Evolutionary conservation across 1,140 invertebrate genomes (phyloP).

Genomic region (Amphibalanus amphitrite): DNA sequence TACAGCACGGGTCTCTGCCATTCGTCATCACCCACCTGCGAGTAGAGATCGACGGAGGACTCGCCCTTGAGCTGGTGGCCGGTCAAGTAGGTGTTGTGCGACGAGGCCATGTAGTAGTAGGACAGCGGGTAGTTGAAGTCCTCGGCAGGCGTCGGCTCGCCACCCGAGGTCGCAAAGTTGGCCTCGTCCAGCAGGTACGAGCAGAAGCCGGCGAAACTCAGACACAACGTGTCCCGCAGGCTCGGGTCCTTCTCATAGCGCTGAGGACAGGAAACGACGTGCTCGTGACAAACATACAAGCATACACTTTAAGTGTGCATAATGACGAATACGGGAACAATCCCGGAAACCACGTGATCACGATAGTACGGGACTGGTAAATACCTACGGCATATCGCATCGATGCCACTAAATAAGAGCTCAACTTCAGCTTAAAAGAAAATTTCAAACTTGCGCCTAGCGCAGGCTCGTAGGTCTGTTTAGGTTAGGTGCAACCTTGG

Average conservation of each 20-base stretch:
- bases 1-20: no score
- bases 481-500: no score
- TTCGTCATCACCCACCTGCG: constrained; percentile 52
- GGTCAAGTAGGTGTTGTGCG: constrained; percentile 94
- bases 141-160: constrained; percentile 46
- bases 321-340: no score
- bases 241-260: constrained; percentile 75
- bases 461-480: no score
- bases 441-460: no score
- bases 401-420: no score
- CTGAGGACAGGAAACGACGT: constrained; percentile 36
- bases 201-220: constrained; percentile 91
- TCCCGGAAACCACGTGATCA: no score
- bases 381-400: no score
- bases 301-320: no score
- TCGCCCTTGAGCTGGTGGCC: constrained; percentile 34
- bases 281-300: no score
- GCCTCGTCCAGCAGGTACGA: constrained; percentile 81
- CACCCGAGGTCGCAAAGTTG: constrained; percentile 64
- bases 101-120: constrained; percentile 89
- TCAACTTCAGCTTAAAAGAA: no score
- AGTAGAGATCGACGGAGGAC: constrained; percentile 85
- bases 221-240: constrained; percentile 53
- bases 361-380: no score
- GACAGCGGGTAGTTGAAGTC: constrained; percentile 77